Base-by-base conservation (phyloP, 2,797 vertebrate species). In the Enteromius afrohamiltoni region DNA sequence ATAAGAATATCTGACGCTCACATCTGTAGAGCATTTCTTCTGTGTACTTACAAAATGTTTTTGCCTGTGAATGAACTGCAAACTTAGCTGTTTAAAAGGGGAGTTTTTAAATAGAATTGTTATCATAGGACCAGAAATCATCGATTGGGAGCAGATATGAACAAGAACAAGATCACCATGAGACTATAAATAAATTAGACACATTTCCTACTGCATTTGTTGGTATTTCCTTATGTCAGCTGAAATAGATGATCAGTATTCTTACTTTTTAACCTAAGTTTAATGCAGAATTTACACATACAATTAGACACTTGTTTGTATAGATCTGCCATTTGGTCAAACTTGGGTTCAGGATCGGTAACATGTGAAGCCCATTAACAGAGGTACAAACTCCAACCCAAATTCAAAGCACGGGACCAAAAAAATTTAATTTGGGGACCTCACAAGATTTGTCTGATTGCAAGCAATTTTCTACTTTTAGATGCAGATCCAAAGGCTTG, bases 361-460 rank as follows among this genome's bases (percentile, higher is more conserved):
- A 76, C 89, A 91, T 89, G 88, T 90, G 89, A 91, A 70, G 60
- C 62, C 60, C 70, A 87, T 90, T 91, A 90, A 58, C 26, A 29
- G 13, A 45, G 55, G 17, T 45, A 51, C 64, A 71, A 47, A 69
- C 81, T 85, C 49, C 78, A 58, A n/a, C 53, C 65, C 47, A 86
- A 89, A 90, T 91, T 71, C 60, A 84, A 90, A 89, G 65, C 90
- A 90, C 81, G 88, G 62, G 90, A 91, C 88, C 45, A 67, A 76
- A 81, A 51, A 85, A 89, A 87, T 89, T 88, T 1, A 86, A 88
- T 90, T 89, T 85, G 65, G 68, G 23, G 60, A 87, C 74, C 84
- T 88, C 85, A 89, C 77, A 89, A 89, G 87, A 74, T 88, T 80
- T 31, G 49, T 29, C 31, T 73, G 68, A 85, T 83, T 83, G 70